Percentiles rank a stretch among this genome's conserved stretches.
These are phyloP conservation scores for Oligia latruncula DNA, from an alignment of 2,888 invertebrate species.

Conservation along the genomic window DNA sequence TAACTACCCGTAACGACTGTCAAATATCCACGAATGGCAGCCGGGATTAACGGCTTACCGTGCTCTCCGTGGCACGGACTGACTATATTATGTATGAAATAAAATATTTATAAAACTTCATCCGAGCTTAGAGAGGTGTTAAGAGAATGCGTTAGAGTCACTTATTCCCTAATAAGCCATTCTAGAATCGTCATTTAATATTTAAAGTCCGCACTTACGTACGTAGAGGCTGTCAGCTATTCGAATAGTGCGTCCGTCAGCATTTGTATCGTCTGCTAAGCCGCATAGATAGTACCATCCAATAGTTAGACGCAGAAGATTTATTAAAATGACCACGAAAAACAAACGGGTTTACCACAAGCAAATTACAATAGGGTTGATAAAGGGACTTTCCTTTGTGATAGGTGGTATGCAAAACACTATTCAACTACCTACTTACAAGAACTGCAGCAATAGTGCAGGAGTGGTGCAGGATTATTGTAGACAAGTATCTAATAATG, in stretches of 20 bases:
- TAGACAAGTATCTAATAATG: neutral
- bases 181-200: slow-evolving; percentile 56
- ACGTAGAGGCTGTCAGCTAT: slow-evolving; percentile 41
- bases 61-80: too few relatives aligned
- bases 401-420: too few relatives aligned
- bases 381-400: neutral
- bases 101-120: neutral
- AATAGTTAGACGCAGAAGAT: slow-evolving; percentile 24
- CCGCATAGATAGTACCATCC: slow-evolving; percentile 27
- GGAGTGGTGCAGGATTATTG: neutral
- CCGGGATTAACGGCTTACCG: too few relatives aligned
- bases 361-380: neutral
- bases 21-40: too few relatives aligned
- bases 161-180: slow-evolving; percentile 46
- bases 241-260: slow-evolving; percentile 57
- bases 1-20: too few relatives aligned
- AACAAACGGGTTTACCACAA: neutral
- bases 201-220: slow-evolving; percentile 58
- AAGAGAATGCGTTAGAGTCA: neutral
- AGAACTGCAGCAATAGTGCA: neutral
- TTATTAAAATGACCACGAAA: neutral
- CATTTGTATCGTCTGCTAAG: slow-evolving; percentile 53
- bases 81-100: neutral
- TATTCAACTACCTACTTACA: neutral
- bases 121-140: neutral